Evolutionary conservation across 2,888 invertebrate genomes (phyloP), one percentile per base, ranked within the genome.

Genomic region (Drosophila anceps): DNA sequence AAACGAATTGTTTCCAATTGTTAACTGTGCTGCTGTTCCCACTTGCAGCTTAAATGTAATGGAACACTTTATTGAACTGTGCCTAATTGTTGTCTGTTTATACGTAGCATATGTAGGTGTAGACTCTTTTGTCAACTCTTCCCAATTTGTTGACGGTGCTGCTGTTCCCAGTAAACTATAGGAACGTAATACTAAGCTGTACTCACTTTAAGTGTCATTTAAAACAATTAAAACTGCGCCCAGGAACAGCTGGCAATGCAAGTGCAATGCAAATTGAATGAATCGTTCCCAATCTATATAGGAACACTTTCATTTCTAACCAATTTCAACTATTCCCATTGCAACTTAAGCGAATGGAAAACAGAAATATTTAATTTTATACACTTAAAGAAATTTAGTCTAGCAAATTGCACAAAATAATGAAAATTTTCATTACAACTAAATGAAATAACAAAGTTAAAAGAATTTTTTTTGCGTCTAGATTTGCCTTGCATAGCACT

Each of bases 401-500:
- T 35, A 33, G 18, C 18, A 31, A 50, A 31, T 33, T 50, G 50
- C 33, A 33, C 51, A 51, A 51, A 33, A 12, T 20, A 33, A 51
- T 33, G n/a, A 1, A 48, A 15, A 27, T 44, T 37, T 53, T 53
- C 35, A 37, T 37, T 12, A 24, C 15, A 43, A 31, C 35, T 13
- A 13, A 64, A 41, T 12, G 29, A 37, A 24, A 27, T 24, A 27
- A 35, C 18, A 18, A 31, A 50, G 50, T 29, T 37, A n/a, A 24
- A 37, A 12, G 24, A n/a, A 53, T 53, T 44, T 51, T 51, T 24
- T 12, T 43, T 31, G 35, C 15, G 41, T 44, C 2, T 29, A 29
- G 33, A 33, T 68, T 57, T 39, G 50, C n/a, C 44, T 75, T 69
- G 76, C 59, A 60, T 64, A 63, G 80, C 65, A 44, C 58, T 57